Evolutionary conservation across 2,113 vertebrate genomes (phyloP), one percentile per base, ranked within the genome.

Genomic region (Lagenorhynchus albirostris): DNA sequence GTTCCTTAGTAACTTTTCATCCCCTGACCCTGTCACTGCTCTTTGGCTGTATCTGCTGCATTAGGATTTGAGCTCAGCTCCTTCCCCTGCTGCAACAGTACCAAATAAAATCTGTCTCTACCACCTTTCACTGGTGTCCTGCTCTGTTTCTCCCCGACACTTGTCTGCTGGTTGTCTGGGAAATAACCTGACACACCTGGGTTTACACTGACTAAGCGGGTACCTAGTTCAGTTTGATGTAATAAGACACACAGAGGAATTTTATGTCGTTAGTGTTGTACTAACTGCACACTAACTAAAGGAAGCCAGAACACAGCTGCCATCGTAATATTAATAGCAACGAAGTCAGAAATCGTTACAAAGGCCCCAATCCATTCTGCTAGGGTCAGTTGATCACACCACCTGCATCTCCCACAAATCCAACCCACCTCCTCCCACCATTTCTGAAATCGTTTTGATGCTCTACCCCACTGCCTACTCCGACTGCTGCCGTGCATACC

Each of bases 41-140:
- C 31, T 8, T 5, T 5, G 6, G 25, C 55, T 26, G 13, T 38
- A 63, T 77, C 20, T 20, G n/a, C 44, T 33, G 33, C 8, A 1
- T 18, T 44, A 23, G 38, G 29, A 8, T 65, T 44, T 12, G 18
- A 55, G n/a, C n/a, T 53, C 58, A 2, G 1, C 50, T 76, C 73
- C 26, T 12, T 44, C 23, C 18, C 41, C 47, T 23, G 3, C 8
- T 38, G 14, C 53, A 15, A 25, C 0, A 1, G 9, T 8, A 65
- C 33, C 53, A 44, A 21, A 8, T 13, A 55, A 38, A 29, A 70
- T 29, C n/a, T 20, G 13, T 33, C 41, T 18, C 29, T 5, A 21
- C 36, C 33, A 9, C 17, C 55, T 33, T 21, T 13, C 25, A 25
- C 38, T 23, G 33, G n/a, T 6, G 21, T 8, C 8, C 21, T 5